A percentile compares a stretch with the other conserved stretches of the same genome.
These are phyloP conservation scores for Leptonema lineaticorne DNA, from an alignment of 1,140 invertebrate genomes.

Conservation along the genomic window DNA sequence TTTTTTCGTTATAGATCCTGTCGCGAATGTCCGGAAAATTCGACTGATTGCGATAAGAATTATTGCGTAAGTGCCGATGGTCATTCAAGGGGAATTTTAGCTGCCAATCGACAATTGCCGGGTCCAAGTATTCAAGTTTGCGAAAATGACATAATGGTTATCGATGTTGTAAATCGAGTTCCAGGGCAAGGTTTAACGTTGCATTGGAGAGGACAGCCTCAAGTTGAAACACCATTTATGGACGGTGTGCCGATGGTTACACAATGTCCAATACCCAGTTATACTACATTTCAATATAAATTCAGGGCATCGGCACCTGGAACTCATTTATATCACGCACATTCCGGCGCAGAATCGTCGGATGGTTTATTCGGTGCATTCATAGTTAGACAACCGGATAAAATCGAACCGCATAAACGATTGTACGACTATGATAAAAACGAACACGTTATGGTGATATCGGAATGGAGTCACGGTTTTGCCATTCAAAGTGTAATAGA, in stretches of 20 bases:
- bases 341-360: slow-evolving; percentile 69
- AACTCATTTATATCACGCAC: slow-evolving; percentile 76
- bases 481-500: slow-evolving; percentile 52
- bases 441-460: slow-evolving; percentile 72
- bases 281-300: slow-evolving; percentile 81
- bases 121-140: slow-evolving; percentile 85
- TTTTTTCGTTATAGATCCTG: slow-evolving; percentile 54
- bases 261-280: slow-evolving; percentile 80
- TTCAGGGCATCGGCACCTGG: slow-evolving; percentile 70
- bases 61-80: slow-evolving; percentile 74
- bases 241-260: slow-evolving; percentile 83
- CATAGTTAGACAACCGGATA: slow-evolving; percentile 72
- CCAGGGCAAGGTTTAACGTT: slow-evolving; percentile 70
- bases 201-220: slow-evolving; percentile 83
- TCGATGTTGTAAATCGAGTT: slow-evolving; percentile 79
- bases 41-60: slow-evolving; percentile 59
- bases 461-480: slow-evolving; percentile 68
- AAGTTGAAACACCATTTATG: slow-evolving; percentile 78
- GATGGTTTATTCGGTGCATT: slow-evolving; percentile 80
- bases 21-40: slow-evolving; percentile 65
- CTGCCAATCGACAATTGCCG: slow-evolving; percentile 79
- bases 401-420: slow-evolving; percentile 64
- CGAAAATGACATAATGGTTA: slow-evolving; percentile 80
- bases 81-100: slow-evolving; percentile 66
- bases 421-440: slow-evolving; percentile 78